These are phyloP conservation scores for Batillaria attramentaria DNA, from an alignment of 1,140 invertebrate genomes.

Conservation along the genomic window DNA sequence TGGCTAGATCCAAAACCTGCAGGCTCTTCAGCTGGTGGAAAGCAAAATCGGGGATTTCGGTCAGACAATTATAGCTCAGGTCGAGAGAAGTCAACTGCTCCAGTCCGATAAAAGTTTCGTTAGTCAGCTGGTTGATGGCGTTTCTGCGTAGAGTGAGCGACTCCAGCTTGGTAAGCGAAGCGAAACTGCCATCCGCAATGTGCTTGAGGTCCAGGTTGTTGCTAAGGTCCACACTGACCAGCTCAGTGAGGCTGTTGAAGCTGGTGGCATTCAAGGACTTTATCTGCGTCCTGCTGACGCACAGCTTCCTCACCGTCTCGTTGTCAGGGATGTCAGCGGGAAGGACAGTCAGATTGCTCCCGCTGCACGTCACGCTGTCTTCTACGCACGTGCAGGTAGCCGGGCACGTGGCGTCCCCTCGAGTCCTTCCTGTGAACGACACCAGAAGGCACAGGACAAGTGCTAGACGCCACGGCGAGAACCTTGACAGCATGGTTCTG, in stretches of 20 bases:
- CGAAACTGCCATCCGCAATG: slow-evolving; percentile 11
- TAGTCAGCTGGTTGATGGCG: neutral
- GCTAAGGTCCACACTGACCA: slow-evolving; percentile 6
- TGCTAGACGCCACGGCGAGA: too few relatives aligned
- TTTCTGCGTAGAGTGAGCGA: slow-evolving; percentile 3
- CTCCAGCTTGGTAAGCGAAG: neutral
- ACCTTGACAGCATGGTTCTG: too few relatives aligned
- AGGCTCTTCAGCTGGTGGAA: slow-evolving; percentile 2
- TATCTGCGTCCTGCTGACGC: neutral
- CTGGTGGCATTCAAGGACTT: neutral
- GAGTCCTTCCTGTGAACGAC: neutral
- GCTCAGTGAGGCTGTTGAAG: slow-evolving; percentile 2
- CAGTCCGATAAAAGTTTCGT: neutral
- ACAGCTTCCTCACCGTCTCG: neutral
- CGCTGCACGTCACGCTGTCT: neutral
- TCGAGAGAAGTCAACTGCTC: neutral
- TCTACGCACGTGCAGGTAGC: neutral
- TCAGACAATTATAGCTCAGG: slow-evolving; percentile 19
- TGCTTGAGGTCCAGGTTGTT: too few relatives aligned
- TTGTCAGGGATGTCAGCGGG: neutral
- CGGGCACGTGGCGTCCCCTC: slow-evolving; percentile 9
- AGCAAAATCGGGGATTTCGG: neutral
- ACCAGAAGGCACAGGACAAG: slow-evolving; percentile 5
- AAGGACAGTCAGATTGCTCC: neutral
- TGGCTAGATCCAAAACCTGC: slow-evolving; percentile 5